These are phyloP conservation scores for Vicugna pacos DNA, from an alignment of 2,113 vertebrate species.

Conservation along the genomic window DNA sequence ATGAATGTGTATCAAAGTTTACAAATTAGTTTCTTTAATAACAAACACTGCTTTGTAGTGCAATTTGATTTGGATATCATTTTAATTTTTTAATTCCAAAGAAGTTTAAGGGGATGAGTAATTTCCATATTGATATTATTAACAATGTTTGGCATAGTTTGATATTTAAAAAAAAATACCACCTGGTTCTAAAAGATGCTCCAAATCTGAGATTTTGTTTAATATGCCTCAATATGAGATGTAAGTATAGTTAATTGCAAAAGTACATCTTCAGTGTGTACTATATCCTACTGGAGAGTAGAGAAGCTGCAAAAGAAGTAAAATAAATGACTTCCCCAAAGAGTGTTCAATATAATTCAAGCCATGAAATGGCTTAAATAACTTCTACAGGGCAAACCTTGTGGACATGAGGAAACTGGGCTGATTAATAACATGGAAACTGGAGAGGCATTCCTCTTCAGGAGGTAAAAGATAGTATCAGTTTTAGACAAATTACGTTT, in stretches of 20 bases:
- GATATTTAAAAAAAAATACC: not conserved
- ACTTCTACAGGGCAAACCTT: not conserved
- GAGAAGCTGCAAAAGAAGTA: not conserved
- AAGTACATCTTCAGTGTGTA: not conserved
- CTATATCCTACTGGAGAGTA: not conserved
- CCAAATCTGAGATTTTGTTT: not conserved
- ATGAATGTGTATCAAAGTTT: conserved; percentile 13
- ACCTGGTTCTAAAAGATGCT: not conserved
- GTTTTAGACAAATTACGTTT: conserved; percentile 20
- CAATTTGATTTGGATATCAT: not conserved
- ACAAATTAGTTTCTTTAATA: not conserved
- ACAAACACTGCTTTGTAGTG: not conserved
- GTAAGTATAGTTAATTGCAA: not conserved
- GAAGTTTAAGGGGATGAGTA: not conserved
- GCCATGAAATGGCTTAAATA: not conserved
- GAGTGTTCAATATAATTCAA: conserved; percentile 10
- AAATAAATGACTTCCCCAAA: not conserved
- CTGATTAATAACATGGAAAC: not conserved
- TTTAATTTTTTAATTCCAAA: conserved; percentile 5
- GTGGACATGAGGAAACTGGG: not conserved
- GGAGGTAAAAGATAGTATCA: not conserved
- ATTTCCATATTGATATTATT: not conserved
- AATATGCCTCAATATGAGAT: not conserved
- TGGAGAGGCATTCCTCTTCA: not conserved
- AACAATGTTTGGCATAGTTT: not conserved